phyloP scores from a whole-genome alignment of 2,797 vertebrate species.

The Decapterus maruadsi region DNA sequence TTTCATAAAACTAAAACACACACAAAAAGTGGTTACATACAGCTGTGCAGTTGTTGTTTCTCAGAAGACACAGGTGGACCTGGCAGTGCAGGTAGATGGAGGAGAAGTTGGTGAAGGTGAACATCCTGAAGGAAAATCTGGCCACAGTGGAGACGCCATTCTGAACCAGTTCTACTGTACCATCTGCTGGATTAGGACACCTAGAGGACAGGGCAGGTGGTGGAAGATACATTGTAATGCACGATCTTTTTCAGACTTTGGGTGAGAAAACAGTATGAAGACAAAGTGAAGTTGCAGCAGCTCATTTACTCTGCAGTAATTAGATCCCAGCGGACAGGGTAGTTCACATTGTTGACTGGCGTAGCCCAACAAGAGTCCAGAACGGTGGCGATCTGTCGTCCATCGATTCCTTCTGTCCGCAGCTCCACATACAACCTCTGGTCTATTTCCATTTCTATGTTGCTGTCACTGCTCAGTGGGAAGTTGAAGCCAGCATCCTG shows the following conservation, averaged over 20 bases:
- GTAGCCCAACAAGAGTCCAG: slow-evolving; percentile 83
- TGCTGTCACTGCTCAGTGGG: slow-evolving; percentile 36
- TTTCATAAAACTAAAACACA: background rate
- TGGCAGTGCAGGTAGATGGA: slow-evolving; percentile 73
- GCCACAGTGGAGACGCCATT: slow-evolving; percentile 68
- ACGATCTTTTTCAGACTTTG: too few relatives aligned
- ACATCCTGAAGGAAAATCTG: slow-evolving; percentile 74
- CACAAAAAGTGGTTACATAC: slow-evolving; percentile 35
- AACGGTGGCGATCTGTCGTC: slow-evolving; percentile 66
- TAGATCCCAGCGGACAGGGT: slow-evolving; percentile 72
- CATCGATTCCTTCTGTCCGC: slow-evolving; percentile 60
- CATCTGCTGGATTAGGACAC: slow-evolving; percentile 73
- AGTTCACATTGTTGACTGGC: slow-evolving; percentile 49
- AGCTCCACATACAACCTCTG: slow-evolving; percentile 76
- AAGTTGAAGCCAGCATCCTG: slow-evolving; percentile 59
- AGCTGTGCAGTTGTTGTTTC: slow-evolving; percentile 55
- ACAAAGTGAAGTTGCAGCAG: background rate
- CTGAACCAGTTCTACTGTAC: slow-evolving; percentile 61
- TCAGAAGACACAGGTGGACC: slow-evolving; percentile 67
- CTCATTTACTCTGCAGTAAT: slow-evolving; percentile 68
- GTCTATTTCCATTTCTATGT: slow-evolving; percentile 60
- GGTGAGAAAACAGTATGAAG: background rate
- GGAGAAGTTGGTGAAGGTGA: slow-evolving; percentile 60
- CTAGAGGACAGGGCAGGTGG: slow-evolving; percentile 40
- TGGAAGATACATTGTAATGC: background rate